phyloP scores from a whole-genome alignment of 1,140 invertebrate species.

The Hydropsyche tenuis region DNA sequence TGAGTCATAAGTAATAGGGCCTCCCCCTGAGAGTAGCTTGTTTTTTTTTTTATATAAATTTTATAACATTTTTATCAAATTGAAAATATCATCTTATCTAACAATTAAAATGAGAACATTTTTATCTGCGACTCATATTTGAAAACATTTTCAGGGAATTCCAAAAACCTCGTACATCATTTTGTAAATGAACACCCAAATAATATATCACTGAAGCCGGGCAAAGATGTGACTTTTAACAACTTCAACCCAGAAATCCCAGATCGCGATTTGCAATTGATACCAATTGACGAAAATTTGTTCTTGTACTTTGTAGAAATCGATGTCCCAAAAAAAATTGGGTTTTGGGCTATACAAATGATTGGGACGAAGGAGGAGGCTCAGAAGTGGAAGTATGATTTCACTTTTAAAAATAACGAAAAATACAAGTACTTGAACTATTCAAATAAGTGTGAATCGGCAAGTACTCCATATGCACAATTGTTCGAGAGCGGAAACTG shows the following conservation, averaged over 20 bases:
- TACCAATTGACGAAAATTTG: not conserved
- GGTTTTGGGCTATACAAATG: slow-evolving; percentile 7
- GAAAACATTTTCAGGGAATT: not conserved
- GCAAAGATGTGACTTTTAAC: slow-evolving; percentile 22
- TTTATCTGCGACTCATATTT: not conserved
- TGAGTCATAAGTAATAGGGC: no score
- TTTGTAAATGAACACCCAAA: slow-evolving; percentile 10
- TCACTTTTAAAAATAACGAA: not conserved
- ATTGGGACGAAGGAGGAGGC: not conserved
- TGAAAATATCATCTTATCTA: no score
- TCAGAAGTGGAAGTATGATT: slow-evolving; percentile 17
- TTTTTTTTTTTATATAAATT: no score
- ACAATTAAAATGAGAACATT: no score
- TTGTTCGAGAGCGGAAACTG: slow-evolving; percentile 23
- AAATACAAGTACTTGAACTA: not conserved
- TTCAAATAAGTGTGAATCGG: not conserved
- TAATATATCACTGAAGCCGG: slow-evolving; percentile 16
- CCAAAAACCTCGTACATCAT: not conserved
- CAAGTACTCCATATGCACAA: not conserved
- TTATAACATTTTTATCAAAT: no score
- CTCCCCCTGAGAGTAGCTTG: no score
- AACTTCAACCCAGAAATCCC: slow-evolving; percentile 18
- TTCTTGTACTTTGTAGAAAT: slow-evolving; percentile 22
- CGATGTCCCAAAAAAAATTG: not conserved
- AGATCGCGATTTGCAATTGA: slow-evolving; percentile 33